Conservation (phyloP, 1,140 invertebrate species). For the Papilio xuthus region DNA sequence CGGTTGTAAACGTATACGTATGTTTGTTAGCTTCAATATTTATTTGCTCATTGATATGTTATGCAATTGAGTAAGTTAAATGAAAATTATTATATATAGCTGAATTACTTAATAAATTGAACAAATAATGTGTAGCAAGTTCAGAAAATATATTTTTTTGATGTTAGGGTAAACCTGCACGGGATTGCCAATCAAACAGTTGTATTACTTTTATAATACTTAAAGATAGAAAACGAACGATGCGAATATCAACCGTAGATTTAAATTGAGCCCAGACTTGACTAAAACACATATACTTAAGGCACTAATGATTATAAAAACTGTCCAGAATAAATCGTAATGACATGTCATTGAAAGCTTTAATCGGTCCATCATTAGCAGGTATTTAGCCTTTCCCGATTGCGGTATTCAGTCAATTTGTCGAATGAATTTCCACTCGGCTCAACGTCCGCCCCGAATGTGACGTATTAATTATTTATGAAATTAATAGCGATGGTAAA, state of each 20-base stretch:
- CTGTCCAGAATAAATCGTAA: not conserved
- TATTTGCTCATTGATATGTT: not conserved
- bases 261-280: not conserved
- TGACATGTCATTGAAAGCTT: conserved; percentile 52
- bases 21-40: not conserved
- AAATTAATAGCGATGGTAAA: conserved; percentile 76
- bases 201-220: too few species aligned
- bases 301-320: not conserved
- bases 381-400: conserved; percentile 77
- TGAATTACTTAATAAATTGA: too few species aligned
- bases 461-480: conserved; percentile 79
- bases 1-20: not conserved
- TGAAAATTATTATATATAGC: too few species aligned
- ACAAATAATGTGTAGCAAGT: too few species aligned
- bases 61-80: not conserved
- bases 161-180: too few species aligned
- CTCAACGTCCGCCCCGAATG: conserved; percentile 68
- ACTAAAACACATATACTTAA: not conserved
- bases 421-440: conserved; percentile 76
- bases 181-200: too few species aligned
- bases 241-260: not conserved
- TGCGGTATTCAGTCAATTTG: conserved; percentile 80
- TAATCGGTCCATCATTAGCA: conserved; percentile 76
- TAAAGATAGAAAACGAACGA: too few species aligned
- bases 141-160: too few species aligned